Conservation (phyloP, 2,113 vertebrate genomes). For the Phylloscopus whistleri region DNA sequence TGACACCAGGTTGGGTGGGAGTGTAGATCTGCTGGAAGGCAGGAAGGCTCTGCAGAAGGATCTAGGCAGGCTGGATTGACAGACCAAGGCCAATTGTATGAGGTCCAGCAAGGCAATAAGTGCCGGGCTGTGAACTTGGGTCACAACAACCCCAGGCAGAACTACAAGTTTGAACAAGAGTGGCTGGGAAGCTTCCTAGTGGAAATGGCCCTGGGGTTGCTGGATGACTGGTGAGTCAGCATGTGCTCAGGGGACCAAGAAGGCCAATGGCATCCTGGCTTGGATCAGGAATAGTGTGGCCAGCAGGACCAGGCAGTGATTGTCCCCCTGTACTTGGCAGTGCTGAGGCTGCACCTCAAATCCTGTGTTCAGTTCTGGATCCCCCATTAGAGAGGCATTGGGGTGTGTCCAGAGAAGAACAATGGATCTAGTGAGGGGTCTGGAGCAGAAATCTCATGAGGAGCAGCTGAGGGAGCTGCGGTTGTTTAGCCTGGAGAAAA, state of each 20-base stretch:
- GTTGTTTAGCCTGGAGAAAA: not conserved
- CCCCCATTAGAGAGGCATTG: too few species aligned
- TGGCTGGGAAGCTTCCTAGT: not conserved
- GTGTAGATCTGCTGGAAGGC: not conserved
- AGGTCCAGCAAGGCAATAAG: not conserved
- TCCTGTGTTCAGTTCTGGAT: not conserved
- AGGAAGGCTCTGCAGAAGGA: not conserved
- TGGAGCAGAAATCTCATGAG: not conserved
- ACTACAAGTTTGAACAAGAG: not conserved
- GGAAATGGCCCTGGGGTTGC: not conserved
- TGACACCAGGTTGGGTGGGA: fast-evolving
- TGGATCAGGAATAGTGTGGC: not conserved
- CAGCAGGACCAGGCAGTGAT: not conserved
- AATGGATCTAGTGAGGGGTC: not conserved
- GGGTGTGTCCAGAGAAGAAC: not conserved
- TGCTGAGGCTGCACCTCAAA: fast-evolving
- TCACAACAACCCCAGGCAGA: not conserved
- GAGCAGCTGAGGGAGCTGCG: fast-evolving
- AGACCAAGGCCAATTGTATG: too few species aligned
- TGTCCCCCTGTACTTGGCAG: fast-evolving
- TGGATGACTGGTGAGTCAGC: not conserved
- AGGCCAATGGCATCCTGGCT: not conserved
- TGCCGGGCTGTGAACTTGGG: fast-evolving
- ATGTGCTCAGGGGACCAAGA: not conserved
- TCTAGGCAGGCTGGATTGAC: not conserved